phyloP scores from a whole-genome alignment of 2,113 vertebrate species.

The Pardalotus punctatus region DNA sequence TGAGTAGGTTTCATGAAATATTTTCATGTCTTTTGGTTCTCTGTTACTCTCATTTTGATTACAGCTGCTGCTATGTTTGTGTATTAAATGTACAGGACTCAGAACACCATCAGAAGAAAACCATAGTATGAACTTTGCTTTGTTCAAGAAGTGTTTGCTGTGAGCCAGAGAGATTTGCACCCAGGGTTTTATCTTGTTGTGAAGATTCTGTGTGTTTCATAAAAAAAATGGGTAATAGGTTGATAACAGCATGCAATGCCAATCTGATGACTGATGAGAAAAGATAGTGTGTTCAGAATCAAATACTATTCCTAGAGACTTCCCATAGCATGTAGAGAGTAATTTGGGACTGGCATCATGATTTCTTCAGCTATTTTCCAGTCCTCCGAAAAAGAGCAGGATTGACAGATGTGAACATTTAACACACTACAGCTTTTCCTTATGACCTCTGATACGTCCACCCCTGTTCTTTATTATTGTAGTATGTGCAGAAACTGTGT shows the following conservation, averaged over 20 bases:
- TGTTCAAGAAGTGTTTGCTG: neutral
- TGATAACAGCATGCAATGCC: neutral
- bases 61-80: neutral
- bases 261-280: neutral
- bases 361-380: neutral
- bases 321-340: fast-evolving
- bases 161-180: neutral
- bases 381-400: neutral
- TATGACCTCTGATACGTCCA: neutral
- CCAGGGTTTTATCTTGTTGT: neutral
- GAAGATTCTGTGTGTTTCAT: neutral
- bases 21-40: neutral
- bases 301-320: neutral
- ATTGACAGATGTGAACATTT: neutral
- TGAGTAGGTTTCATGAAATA: neutral
- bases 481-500: neutral
- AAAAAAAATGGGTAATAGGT: neutral
- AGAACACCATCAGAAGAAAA: neutral
- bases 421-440: neutral
- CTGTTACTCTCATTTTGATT: neutral
- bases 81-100: neutral
- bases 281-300: neutral
- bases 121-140: neutral
- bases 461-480: constrained; percentile 24
- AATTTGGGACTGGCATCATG: neutral